phyloP scores from a whole-genome alignment of 2,113 vertebrate genomes.

The Sapayoa aenigma region DNA sequence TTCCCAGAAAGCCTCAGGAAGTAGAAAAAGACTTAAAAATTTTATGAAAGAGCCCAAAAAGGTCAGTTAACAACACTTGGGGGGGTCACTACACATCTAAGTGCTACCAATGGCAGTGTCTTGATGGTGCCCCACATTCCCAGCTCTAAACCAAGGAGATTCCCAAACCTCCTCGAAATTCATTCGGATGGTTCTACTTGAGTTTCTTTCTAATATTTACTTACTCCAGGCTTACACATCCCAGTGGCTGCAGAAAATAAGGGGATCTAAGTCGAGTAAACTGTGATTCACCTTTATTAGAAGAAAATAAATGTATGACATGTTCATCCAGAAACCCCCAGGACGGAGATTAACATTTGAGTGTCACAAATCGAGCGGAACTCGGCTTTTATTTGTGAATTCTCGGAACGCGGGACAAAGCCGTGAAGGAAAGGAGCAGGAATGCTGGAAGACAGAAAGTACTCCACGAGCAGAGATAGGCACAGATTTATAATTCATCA shows the following conservation, averaged over 20 bases:
- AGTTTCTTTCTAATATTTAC: background rate
- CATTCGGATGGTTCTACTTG: background rate
- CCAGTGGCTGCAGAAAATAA: background rate
- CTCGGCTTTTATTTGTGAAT: background rate
- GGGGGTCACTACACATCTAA: background rate
- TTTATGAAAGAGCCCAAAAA: background rate
- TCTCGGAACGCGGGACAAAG: background rate
- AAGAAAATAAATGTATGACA: background rate
- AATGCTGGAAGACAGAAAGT: background rate
- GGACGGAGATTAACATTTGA: background rate
- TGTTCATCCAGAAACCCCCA: background rate
- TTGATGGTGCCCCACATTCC: background rate
- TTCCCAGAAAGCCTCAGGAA: background rate
- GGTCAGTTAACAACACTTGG: background rate
- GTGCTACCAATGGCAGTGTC: background rate
- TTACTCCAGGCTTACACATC: background rate
- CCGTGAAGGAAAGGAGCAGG: background rate
- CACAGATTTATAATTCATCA: conserved; percentile 59
- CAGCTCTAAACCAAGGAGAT: background rate
- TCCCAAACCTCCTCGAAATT: background rate
- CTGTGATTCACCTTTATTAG: background rate
- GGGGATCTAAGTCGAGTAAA: background rate
- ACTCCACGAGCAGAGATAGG: background rate
- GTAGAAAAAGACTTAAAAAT: background rate
- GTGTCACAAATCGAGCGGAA: background rate